These are phyloP conservation scores for Haplochromis burtoni DNA, from an alignment of 2,113 vertebrate species.

Conservation along the genomic window DNA sequence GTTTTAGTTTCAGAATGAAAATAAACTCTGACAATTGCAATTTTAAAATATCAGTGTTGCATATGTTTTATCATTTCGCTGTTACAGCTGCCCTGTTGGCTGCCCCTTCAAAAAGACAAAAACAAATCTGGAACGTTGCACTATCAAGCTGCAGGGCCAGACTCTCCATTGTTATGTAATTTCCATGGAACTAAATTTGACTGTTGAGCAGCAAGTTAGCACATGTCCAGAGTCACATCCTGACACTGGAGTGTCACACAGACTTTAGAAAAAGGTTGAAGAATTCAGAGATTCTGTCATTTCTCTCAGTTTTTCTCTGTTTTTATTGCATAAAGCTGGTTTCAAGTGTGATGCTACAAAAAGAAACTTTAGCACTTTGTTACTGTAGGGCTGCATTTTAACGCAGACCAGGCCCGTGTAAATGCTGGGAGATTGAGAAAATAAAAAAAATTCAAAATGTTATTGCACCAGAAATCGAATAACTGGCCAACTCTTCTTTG, in stretches of 20 bases:
- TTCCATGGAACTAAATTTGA: not conserved
- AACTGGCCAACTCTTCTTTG: not conserved
- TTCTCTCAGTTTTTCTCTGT: not conserved
- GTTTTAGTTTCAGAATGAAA: not conserved
- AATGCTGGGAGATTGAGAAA: not conserved
- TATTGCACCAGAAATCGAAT: fast-evolving
- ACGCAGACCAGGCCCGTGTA: fast-evolving
- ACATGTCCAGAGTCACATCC: not conserved
- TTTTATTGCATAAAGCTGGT: not conserved
- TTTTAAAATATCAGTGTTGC: not conserved
- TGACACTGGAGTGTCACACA: fast-evolving
- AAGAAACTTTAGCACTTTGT: not conserved
- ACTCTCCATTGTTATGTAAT: fast-evolving
- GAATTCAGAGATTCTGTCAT: not conserved
- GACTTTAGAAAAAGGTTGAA: not conserved
- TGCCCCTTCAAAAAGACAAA: not conserved
- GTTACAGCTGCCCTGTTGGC: not conserved
- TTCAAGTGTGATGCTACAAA: not conserved
- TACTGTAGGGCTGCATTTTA: not conserved
- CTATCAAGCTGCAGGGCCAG: not conserved
- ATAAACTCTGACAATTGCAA: not conserved
- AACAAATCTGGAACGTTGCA: not conserved
- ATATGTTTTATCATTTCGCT: not conserved
- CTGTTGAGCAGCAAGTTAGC: not conserved
- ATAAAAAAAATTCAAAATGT: not conserved